Conservation (phyloP, 2,888 invertebrate species). For the Flabesymbios commensalis region DNA sequence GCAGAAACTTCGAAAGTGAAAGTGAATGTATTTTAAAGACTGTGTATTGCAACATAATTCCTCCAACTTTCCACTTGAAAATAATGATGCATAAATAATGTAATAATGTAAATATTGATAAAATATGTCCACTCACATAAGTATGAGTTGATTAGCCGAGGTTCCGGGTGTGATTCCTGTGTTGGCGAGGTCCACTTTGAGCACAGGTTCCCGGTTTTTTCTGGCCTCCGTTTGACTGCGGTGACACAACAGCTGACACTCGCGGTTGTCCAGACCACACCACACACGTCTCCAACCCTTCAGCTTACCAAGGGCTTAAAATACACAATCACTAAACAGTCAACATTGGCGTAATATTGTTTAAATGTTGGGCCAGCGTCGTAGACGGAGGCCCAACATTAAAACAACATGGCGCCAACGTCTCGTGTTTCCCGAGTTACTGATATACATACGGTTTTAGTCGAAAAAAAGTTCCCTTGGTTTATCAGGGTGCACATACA, state of each 20-base stretch:
- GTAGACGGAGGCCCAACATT: too few species aligned
- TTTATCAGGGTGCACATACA: too few species aligned
- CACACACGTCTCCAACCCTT: constrained; percentile 54
- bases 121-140: constrained; percentile 46
- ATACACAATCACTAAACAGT: too few species aligned
- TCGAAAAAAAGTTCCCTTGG: too few species aligned
- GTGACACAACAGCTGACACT: constrained; percentile 47
- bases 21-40: too few species aligned
- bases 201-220: constrained; percentile 44
- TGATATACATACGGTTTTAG: too few species aligned
- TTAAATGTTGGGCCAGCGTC: too few species aligned
- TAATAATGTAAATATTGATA: not conserved
- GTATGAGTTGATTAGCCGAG: constrained; percentile 60
- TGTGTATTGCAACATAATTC: too few species aligned
- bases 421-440: too few species aligned
- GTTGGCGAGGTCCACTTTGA: constrained; percentile 51
- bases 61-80: not conserved
- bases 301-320: constrained; percentile 58
- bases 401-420: too few species aligned
- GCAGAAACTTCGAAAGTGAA: too few species aligned
- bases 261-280: constrained; percentile 60
- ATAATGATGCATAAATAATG: not conserved
- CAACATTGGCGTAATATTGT: too few species aligned
- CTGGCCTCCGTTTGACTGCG: constrained; percentile 51
- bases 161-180: constrained; percentile 59